A percentile compares a stretch with the other conserved stretches of the same genome.
Conservation (phyloP, 2,113 vertebrate species). For the Austrofundulus limnaeus region DNA sequence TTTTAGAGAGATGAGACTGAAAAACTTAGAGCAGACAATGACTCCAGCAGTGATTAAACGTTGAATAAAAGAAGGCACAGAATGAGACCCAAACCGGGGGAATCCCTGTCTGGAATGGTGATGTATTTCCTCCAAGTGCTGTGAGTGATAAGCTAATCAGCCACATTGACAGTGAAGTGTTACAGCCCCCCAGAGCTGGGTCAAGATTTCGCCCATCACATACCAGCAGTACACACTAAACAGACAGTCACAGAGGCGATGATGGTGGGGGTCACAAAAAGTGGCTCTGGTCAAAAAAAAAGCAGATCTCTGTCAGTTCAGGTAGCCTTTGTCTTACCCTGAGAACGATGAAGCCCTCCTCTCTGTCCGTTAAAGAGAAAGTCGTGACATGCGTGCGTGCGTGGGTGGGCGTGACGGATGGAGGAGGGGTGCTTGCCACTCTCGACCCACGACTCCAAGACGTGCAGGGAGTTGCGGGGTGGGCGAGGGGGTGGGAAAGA, state of each 20-base stretch:
- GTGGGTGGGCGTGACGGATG: constrained; percentile 18
- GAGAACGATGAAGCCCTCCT: constrained; percentile 27
- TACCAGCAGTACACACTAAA: constrained; percentile 65
- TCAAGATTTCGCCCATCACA: constrained; percentile 76
- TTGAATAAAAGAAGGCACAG: constrained; percentile 42
- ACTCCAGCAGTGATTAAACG: constrained; percentile 54
- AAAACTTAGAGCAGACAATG: constrained; percentile 39
- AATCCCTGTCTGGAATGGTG: constrained; percentile 74
- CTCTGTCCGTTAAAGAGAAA: constrained; percentile 22
- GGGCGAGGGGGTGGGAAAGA: constrained; percentile 61
- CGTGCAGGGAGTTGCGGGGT: constrained; percentile 40
- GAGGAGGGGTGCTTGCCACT: constrained; percentile 46
- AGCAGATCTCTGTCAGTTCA: constrained; percentile 79
- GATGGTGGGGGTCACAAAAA: constrained; percentile 63
- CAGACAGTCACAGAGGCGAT: constrained; percentile 59
- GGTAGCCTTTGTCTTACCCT: constrained; percentile 72
- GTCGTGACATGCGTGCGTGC: constrained; percentile 44
- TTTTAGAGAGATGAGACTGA: constrained; percentile 34
- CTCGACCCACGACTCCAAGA: constrained; percentile 62
- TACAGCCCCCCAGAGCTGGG: constrained; percentile 74
- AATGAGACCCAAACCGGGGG: constrained; percentile 56
- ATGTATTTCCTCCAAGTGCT: constrained; percentile 72
- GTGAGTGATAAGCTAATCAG: constrained; percentile 82
- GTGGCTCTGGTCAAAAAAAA: constrained; percentile 68
- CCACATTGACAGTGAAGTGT: constrained; percentile 77